Evolutionary conservation across 2,888 invertebrate species (phyloP), one percentile per base, ranked within the genome.

Genomic region (Agrochola litura): DNA sequence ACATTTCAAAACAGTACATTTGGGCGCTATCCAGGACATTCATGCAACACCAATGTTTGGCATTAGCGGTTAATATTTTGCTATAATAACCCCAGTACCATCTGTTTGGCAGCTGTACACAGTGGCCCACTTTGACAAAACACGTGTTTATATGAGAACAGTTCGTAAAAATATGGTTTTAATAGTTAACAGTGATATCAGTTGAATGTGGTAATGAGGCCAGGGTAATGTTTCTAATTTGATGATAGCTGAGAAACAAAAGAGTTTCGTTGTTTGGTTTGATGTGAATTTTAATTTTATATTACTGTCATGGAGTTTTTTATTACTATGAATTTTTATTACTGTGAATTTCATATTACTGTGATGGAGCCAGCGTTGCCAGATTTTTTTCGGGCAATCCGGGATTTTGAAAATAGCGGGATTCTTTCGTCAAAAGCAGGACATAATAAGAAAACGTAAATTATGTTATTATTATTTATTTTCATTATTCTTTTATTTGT

Each of bases 21-120:
- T 89, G 89, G 90, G 84, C 19, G 76, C 81, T 78, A 82, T 90
- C 90, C 87, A 91, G 88, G 79, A 73, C 85, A 80, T 79, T 79
- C 76, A 70, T 79, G 76, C 71, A 75, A 81, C 77, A 67, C 73
- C 78, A 87, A 77, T 89, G 85, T 82, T 89, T 85, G 86, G 81
- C 84, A 84, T 90, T 89, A 86, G 88, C 84, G 88, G 90, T 90
- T 89, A 76, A 89, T 87, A 91, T 91, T 92, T 92, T 83, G 91
- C 92, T 90, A 89, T 88, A 88, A 89, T 88, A 90, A 87, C 84
- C 80, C 76, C 70, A 46, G 69, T 70, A 63, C 77, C 94, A 95
- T 94, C 91, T 95, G 94, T 88, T 92, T 86, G 89, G 91, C 94
- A 95, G 91, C 91, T 95, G 94, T 82, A 78, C 76, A 54, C 77